Percentiles rank a stretch among this genome's conserved stretches.
Conservation (phyloP, 2,888 invertebrate genomes). For the Nezara viridula region DNA sequence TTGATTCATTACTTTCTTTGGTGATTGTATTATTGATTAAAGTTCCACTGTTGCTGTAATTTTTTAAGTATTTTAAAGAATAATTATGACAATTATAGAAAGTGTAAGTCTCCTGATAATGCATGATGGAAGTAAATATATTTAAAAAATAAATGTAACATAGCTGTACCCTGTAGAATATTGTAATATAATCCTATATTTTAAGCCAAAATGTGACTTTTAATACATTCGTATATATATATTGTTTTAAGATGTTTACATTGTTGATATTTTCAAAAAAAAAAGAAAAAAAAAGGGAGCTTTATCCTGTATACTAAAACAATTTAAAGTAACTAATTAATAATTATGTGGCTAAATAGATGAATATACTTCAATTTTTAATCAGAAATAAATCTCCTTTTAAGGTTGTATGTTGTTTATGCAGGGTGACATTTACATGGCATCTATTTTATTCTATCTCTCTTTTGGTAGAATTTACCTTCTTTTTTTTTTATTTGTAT, state of each 20-base stretch:
- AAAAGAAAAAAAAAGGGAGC: conserved; percentile 54
- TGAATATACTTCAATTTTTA: conserved; percentile 58
- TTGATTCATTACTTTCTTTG: conserved; percentile 39
- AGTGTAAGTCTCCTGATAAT: conserved; percentile 54
- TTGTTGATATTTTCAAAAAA: conserved; percentile 59
- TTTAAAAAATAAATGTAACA: conserved; percentile 58
- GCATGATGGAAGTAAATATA: conserved; percentile 55
- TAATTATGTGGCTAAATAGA: conserved; percentile 62
- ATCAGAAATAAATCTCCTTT: conserved; percentile 59
- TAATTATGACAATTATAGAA: conserved; percentile 50
- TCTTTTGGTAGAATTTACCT: conserved; percentile 45
- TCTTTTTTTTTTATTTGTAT: conserved; percentile 20
- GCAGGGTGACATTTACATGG: conserved; percentile 61
- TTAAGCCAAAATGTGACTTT: conserved; percentile 61
- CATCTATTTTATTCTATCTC: conserved; percentile 52
- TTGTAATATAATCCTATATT: conserved; percentile 60
- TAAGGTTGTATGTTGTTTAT: conserved; percentile 62
- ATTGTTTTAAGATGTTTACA: conserved; percentile 60
- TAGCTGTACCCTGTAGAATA: conserved; percentile 62
- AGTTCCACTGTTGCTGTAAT: conserved; percentile 53
- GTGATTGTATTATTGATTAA: conserved; percentile 40
- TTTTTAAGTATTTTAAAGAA: conserved; percentile 9
- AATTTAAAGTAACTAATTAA: conserved; percentile 61
- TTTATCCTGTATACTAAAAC: conserved; percentile 62
- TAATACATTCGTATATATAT: conserved; percentile 57